Evolutionary conservation across 2,888 invertebrate species (phyloP).

Genomic region (Drosophila neonasuta): DNA sequence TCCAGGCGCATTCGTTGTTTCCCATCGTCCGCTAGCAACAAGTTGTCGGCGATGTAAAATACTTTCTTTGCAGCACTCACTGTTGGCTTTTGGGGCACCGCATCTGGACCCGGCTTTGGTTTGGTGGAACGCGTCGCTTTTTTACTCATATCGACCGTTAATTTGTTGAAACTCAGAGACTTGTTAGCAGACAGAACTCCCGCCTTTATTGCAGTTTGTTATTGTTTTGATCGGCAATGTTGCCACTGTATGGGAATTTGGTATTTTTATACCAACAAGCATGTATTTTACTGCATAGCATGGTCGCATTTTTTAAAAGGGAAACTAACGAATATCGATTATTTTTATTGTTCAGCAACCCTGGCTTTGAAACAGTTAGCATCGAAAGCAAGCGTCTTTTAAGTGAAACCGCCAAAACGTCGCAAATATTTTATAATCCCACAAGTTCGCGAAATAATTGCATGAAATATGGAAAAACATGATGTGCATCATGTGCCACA

Average conservation of each 20-base stretch:
- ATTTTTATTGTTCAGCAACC: neutral
- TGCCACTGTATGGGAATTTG: neutral
- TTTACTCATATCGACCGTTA: slow-evolving; percentile 59
- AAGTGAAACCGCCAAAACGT: slow-evolving; percentile 51
- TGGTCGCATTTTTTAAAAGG: too few species aligned
- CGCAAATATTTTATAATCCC: neutral
- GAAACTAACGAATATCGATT: neutral
- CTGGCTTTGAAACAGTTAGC: slow-evolving; percentile 26
- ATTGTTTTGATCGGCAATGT: neutral
- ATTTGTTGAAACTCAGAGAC: neutral
- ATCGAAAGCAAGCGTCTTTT: slow-evolving; percentile 42
- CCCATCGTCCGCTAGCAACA: slow-evolving; percentile 56
- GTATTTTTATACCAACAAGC: neutral
- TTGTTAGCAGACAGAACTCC: slow-evolving; percentile 16
- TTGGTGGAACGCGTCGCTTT: slow-evolving; percentile 60
- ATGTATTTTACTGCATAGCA: neutral
- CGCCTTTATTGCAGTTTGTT: slow-evolving; percentile 49
- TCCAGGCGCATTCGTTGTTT: slow-evolving; percentile 66
- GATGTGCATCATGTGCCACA: neutral
- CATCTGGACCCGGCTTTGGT: slow-evolving; percentile 55
- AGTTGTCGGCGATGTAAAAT: slow-evolving; percentile 67
- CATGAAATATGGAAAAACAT: slow-evolving; percentile 25
- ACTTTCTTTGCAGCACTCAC: slow-evolving; percentile 66
- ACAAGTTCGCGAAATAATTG: neutral
- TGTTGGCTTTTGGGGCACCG: slow-evolving; percentile 19